Conservation (phyloP, 1,140 invertebrate genomes). For the Drosophila miranda region DNA sequence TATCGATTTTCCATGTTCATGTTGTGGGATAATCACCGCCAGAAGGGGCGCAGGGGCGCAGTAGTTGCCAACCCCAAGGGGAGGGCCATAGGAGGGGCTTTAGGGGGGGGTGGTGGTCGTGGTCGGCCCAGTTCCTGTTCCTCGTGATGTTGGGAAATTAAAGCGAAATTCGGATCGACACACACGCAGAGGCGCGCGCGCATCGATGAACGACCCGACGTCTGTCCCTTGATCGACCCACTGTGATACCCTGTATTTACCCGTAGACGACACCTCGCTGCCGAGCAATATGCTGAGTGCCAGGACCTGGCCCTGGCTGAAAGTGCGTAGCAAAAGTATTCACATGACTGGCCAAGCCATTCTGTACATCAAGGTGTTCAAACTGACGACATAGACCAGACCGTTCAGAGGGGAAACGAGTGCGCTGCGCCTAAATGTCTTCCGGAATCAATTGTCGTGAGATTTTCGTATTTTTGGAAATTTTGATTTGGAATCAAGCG, state of each 20-base stretch:
- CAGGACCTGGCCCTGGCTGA: conserved; percentile 74
- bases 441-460: conserved; percentile 82
- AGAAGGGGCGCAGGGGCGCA: conserved; percentile 9
- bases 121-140: conserved; percentile 52
- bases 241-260: conserved; percentile 3
- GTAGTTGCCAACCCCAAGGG: conserved; percentile 40
- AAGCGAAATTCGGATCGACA: background rate
- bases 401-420: conserved; percentile 31
- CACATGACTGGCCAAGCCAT: conserved; percentile 75
- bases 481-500: conserved; percentile 82
- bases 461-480: conserved; percentile 83
- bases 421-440: conserved; percentile 79
- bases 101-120: background rate
- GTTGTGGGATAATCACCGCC: conserved; percentile 54
- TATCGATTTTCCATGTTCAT: conserved; percentile 79
- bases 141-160: conserved; percentile 16
- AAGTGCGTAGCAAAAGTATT: conserved; percentile 72
- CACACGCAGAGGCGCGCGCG: conserved; percentile 11
- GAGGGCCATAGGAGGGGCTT: conserved; percentile 10
- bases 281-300: conserved; percentile 68
- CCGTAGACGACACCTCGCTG: conserved; percentile 39
- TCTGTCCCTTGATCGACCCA: conserved; percentile 11
- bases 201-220: conserved; percentile 1
- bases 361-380: conserved; percentile 78
- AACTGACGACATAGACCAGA: conserved; percentile 41